Percentiles rank a stretch among this genome's conserved stretches.
Conservation (phyloP, 2,797 vertebrate species). For the Cryptoprocta ferox region DNA sequence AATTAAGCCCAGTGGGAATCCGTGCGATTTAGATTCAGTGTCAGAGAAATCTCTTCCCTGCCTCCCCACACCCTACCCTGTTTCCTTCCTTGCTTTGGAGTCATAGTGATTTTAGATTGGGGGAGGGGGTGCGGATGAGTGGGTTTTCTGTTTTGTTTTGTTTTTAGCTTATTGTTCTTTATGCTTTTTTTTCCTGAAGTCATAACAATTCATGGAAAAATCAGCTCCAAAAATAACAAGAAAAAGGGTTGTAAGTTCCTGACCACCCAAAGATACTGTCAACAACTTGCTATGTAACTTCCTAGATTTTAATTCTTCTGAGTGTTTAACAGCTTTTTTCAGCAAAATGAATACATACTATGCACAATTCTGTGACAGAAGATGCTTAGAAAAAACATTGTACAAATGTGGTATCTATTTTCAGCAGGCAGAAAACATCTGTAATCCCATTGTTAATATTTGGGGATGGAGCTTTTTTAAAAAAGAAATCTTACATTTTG, state of each 20-base stretch:
- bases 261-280: not conserved
- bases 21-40: conserved; percentile 71
- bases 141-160: not conserved
- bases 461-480: not conserved
- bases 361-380: not conserved
- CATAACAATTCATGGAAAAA: not conserved
- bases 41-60: conserved; percentile 57
- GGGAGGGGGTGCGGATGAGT: not conserved
- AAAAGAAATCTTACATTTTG: not conserved
- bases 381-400: not conserved
- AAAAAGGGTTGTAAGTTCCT: not conserved
- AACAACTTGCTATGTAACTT: not conserved
- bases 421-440: not conserved
- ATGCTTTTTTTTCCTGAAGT: not conserved
- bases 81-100: conserved; percentile 68
- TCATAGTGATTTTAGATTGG: not conserved
- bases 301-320: conserved; percentile 26
- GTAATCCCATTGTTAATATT: not conserved
- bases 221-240: not conserved
- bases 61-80: not conserved
- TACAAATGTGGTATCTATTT: not conserved
- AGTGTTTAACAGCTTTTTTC: not conserved
- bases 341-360: not conserved
- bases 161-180: not conserved
- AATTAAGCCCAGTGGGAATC: conserved; percentile 62